Evolutionary conservation across 2,113 vertebrate species (phyloP).

Genomic region (Alethe castanea): DNA sequence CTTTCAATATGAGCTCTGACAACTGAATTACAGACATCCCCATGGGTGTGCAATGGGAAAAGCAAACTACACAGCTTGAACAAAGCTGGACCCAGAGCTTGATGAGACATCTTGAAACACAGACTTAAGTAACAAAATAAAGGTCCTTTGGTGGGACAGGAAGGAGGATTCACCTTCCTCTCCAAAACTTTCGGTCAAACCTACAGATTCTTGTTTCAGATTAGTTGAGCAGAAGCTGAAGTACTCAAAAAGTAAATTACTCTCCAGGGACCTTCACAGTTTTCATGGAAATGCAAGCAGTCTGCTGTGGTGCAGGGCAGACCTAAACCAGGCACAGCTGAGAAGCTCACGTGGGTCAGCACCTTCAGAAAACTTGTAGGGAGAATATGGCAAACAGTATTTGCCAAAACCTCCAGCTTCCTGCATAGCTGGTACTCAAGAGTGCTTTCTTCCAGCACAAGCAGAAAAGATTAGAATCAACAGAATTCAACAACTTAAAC

Average conservation of each 20-base stretch:
- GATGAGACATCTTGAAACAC: background rate
- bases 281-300: background rate
- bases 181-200: background rate
- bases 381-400: background rate
- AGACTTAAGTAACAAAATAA: background rate
- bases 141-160: background rate
- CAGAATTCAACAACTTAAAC: background rate
- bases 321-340: background rate
- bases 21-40: background rate
- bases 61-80: background rate
- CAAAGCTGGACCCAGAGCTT: background rate
- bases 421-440: background rate
- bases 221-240: background rate
- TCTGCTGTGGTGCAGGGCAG: background rate
- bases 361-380: background rate
- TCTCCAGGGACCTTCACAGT: background rate
- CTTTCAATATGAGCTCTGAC: background rate
- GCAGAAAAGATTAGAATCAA: conserved; percentile 22
- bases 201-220: background rate
- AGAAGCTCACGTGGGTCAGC: background rate
- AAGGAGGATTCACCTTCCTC: background rate
- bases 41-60: background rate
- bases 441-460: background rate
- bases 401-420: background rate
- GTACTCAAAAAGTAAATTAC: background rate